These are phyloP conservation scores for Sebastes schlegelii DNA, from an alignment of 2,113 vertebrate species.

Conservation along the genomic window DNA sequence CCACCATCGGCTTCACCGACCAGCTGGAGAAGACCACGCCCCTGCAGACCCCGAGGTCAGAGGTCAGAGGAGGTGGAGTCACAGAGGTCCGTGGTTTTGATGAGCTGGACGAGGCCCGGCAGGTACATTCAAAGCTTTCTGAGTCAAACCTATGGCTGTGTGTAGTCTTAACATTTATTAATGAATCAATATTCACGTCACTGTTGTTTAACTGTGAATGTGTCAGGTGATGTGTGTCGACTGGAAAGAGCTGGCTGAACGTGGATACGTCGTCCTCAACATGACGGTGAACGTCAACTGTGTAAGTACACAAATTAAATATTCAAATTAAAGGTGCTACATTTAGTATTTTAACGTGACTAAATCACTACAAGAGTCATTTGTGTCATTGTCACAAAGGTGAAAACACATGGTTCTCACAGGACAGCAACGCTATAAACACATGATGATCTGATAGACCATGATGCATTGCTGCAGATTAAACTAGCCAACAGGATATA, in stretches of 20 bases:
- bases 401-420: too few relatives aligned
- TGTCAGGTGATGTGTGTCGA: slow-evolving; percentile 92
- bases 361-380: too few relatives aligned
- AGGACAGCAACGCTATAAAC: too few relatives aligned
- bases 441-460: too few relatives aligned
- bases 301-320: slow-evolving; percentile 84
- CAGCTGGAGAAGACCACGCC: slow-evolving; percentile 43
- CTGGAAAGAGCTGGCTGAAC: slow-evolving; percentile 91
- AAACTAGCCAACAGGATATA: too few relatives aligned
- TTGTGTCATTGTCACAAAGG: too few relatives aligned
- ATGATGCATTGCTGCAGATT: too few relatives aligned
- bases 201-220: background rate
- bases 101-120: slow-evolving; percentile 58
- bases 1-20: slow-evolving; percentile 60
- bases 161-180: background rate
- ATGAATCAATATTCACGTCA: background rate
- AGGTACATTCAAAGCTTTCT: slow-evolving; percentile 58
- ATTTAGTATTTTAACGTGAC: too few relatives aligned
- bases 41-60: slow-evolving; percentile 16
- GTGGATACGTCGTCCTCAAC: slow-evolving; percentile 93
- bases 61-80: slow-evolving; percentile 53
- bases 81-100: slow-evolving; percentile 55
- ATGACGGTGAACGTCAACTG: slow-evolving; percentile 95
- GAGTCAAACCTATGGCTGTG: background rate
- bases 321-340: background rate